Evolutionary conservation across 1,140 invertebrate species (phyloP).

Genomic region (Temnothorax longispinosus): DNA sequence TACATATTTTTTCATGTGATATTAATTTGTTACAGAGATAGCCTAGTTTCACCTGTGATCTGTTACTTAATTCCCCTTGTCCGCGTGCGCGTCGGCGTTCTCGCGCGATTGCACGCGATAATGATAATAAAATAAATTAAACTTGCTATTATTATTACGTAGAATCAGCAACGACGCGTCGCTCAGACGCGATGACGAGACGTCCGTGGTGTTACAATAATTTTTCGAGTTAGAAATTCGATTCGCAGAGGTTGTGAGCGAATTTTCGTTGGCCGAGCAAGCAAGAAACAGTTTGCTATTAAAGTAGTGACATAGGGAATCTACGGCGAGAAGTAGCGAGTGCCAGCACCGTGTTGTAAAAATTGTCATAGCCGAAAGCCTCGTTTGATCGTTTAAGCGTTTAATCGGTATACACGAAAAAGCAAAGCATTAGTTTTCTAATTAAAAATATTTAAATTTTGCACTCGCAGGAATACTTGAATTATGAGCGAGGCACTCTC

Average conservation of each 20-base stretch:
- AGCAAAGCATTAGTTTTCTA: slow-evolving; percentile 6
- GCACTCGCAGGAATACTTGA: not conserved
- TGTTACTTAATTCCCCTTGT: slow-evolving; percentile 76
- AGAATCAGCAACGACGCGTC: slow-evolving; percentile 68
- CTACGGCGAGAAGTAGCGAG: slow-evolving; percentile 53
- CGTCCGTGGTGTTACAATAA: slow-evolving; percentile 78
- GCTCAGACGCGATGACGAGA: slow-evolving; percentile 58
- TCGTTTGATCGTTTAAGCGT: slow-evolving; percentile 35
- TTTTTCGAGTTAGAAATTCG: slow-evolving; percentile 63
- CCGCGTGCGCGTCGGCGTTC: slow-evolving; percentile 52
- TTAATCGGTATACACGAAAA: not conserved
- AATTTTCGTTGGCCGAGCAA: slow-evolving; percentile 45
- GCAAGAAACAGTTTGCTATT: slow-evolving; percentile 46
- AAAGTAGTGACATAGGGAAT: slow-evolving; percentile 34
- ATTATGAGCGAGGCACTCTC: slow-evolving; percentile 56
- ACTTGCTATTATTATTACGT: slow-evolving; percentile 66
- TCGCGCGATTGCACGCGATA: slow-evolving; percentile 54
- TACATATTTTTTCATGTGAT: slow-evolving; percentile 83
- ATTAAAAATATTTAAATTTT: slow-evolving; percentile 6
- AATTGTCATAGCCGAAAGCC: not conserved
- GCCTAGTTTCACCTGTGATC: slow-evolving; percentile 82
- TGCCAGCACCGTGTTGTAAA: slow-evolving; percentile 41
- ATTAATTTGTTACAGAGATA: slow-evolving; percentile 81
- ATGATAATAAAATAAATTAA: slow-evolving; percentile 67
- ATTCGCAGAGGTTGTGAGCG: slow-evolving; percentile 66